Evolutionary conservation across 2,888 invertebrate genomes (phyloP).

Genomic region (Aradus depressus): DNA sequence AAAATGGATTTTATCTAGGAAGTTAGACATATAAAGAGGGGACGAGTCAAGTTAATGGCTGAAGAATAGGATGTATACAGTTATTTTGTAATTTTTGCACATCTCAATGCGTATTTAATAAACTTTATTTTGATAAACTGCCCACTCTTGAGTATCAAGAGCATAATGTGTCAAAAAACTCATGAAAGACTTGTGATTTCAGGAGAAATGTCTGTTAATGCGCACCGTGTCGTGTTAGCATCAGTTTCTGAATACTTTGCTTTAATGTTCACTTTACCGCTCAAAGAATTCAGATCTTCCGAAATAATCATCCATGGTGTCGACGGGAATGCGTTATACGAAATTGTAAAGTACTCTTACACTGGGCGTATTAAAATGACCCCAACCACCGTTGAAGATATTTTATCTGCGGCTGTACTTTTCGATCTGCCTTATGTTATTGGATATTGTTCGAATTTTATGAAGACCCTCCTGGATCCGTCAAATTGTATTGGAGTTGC

Average conservation of each 20-base stretch:
- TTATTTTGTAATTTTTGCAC: no score
- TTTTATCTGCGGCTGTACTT: constrained; percentile 75
- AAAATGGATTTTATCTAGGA: no score
- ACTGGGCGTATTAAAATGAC: constrained; percentile 70
- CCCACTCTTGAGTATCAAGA: no score
- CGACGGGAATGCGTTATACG: constrained; percentile 72
- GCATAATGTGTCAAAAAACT: no score
- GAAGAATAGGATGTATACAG: no score
- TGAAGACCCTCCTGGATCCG: constrained; percentile 81
- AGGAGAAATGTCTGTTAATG: constrained; percentile 51
- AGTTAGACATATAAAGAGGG: no score
- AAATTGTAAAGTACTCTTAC: constrained; percentile 82
- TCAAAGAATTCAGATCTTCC: constrained; percentile 69
- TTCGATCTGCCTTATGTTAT: constrained; percentile 77
- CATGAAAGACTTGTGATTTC: constrained; percentile 17
- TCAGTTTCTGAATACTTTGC: constrained; percentile 91
- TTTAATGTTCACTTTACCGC: constrained; percentile 85
- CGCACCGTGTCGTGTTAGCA: constrained; percentile 77
- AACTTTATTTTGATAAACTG: no score
- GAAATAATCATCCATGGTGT: constrained; percentile 77
- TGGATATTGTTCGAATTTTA: constrained; percentile 78
- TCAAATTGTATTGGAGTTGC: constrained; percentile 90
- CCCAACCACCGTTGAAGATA: constrained; percentile 82
- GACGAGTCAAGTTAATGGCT: no score
- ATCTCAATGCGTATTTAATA: no score